Evolutionary conservation across 2,113 vertebrate species (phyloP).

Genomic region (Apodemus sylvaticus): DNA sequence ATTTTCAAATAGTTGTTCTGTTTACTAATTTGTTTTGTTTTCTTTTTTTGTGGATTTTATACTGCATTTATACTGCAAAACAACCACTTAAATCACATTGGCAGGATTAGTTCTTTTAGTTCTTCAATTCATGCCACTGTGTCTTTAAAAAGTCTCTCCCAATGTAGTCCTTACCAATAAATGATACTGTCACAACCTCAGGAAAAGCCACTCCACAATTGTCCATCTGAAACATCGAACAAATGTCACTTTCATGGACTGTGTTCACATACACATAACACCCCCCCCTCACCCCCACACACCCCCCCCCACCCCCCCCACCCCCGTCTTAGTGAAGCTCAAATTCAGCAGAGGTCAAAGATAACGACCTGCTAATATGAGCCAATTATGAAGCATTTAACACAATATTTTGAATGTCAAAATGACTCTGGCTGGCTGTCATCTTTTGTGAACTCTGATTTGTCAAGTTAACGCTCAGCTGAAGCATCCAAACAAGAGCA

Average conservation of each 20-base stretch:
- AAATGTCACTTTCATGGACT: neutral
- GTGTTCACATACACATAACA: neutral
- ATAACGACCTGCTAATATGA: neutral
- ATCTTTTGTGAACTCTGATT: neutral
- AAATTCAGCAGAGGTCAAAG: neutral
- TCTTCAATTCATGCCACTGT: neutral
- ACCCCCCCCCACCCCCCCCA: accelerated
- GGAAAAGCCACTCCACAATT: neutral
- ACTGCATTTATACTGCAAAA: neutral
- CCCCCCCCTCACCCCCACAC: neutral
- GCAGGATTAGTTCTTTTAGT: neutral
- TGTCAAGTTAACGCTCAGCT: neutral
- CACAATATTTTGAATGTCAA: neutral
- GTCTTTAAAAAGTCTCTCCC: neutral
- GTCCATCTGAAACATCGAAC: neutral
- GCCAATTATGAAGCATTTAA: slow-evolving; percentile 36
- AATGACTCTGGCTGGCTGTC: neutral
- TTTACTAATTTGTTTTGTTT: neutral
- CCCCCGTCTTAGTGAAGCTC: neutral
- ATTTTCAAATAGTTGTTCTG: neutral
- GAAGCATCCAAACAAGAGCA: neutral
- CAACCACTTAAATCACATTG: neutral
- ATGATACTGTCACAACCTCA: neutral
- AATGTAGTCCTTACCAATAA: neutral
- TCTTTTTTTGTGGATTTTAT: neutral